These are phyloP conservation scores for Nerophis ophidion DNA, from an alignment of 2,113 vertebrate species.

Conservation along the genomic window DNA sequence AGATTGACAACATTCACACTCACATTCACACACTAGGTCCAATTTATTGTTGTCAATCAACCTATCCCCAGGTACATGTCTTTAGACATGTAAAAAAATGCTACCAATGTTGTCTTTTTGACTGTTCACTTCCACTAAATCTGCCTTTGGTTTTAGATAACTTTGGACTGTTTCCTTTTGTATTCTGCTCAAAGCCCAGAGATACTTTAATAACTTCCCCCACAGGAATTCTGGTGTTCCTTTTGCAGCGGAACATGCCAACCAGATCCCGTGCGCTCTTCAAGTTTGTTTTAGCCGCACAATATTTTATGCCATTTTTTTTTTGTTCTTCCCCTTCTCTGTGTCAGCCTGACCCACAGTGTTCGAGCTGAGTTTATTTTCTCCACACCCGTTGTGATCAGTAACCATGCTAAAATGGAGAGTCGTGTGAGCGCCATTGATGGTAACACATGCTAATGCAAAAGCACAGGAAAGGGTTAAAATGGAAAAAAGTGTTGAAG, in stretches of 20 bases:
- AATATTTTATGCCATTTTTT: constrained; percentile 37
- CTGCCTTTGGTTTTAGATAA: constrained; percentile 1
- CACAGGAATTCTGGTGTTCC: constrained; percentile 18
- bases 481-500: constrained; percentile 51
- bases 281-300: constrained; percentile 28
- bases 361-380: no score
- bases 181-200: constrained; percentile 9
- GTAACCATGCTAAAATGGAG: no score
- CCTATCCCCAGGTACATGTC: no score
- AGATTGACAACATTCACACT: no score
- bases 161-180: constrained; percentile 20
- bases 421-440: no score
- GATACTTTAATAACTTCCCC: constrained; percentile 14
- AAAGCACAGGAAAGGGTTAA: constrained; percentile 50
- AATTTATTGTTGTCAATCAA: no score
- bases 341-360: constrained; percentile 26
- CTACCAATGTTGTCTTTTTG: no score
- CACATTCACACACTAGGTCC: no score
- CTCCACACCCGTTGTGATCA: no score
- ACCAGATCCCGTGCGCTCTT: constrained; percentile 9
- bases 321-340: background rate
- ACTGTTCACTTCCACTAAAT: constrained; percentile 33
- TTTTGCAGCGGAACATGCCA: constrained; percentile 6
- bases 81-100: no score
- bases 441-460: background rate